Evolutionary conservation across 1,140 invertebrate genomes (phyloP), one percentile per base, ranked within the genome.

Genomic region (Anastatus disparis): DNA sequence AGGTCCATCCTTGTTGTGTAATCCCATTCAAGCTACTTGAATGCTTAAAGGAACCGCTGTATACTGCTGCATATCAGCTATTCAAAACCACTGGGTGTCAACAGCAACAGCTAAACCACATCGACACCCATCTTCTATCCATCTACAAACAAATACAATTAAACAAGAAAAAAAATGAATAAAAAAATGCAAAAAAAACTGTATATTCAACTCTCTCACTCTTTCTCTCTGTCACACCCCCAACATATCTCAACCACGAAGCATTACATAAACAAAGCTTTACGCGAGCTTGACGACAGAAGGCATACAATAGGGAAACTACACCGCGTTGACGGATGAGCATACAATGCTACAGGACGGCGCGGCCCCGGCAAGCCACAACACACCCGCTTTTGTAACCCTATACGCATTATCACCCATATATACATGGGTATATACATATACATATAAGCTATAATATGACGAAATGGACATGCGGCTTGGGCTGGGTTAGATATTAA

Each of bases 301-400:
- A 53, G 50, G 50, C n/a, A n/a, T n/a, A 53, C 27, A 15, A 15
- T 17, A 53, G 26, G 12, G 12, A 26, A 29, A 26, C 7, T 6
- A 1, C 40, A 29, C 2, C 44, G 59, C n/a, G 38, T 58, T 67
- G 52, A 58, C 64, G 64, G 52, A 67, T 58, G 52, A 46, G 64
- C 29, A 40, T 40, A 9, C n/a, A n/a, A n/a, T n/a, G n/a, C n/a
- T n/a, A n/a, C n/a, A n/a, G n/a, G n/a, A n/a, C n/a, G n/a, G n/a
- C 50, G 13, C 31, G 12, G 50, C n/a, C 27, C 29, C n/a, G 15
- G 31, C 7, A 15, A n/a, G 4, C 2, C 24, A 40, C 15, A 4
- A 31, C 35, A 20, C 55, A 2, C 17, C 15, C 1, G 63, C 50
- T 55, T 52, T 55, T 65, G 46, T 65, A 65, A 42, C 24, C 50